Evolutionary conservation across 92 coral and sea anemone species (phyloP).

Genomic region (Porites evermanni): DNA sequence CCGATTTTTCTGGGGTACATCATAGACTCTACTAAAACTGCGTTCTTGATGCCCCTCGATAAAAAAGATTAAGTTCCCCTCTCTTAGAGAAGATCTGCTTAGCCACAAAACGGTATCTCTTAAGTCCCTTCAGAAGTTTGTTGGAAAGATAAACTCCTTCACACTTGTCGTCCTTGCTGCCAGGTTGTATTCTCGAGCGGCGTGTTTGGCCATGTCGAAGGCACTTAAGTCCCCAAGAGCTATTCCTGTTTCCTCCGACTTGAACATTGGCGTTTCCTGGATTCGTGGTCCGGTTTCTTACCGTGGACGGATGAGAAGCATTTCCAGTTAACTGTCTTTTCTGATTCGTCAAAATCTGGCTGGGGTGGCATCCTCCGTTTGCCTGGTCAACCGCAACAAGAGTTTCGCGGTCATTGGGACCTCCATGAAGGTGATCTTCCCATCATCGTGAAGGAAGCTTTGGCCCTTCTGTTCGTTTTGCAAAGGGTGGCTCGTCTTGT

Average conservation of each 20-base stretch:
- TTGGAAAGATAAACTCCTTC: conserved; percentile 31
- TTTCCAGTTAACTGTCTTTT: too few species aligned
- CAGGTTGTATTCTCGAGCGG: conserved; percentile 21
- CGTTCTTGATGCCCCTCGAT: too few species aligned
- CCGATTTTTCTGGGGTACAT: too few species aligned
- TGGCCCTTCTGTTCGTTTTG: too few species aligned
- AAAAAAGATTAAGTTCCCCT: neutral
- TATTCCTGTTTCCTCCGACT: too few species aligned
- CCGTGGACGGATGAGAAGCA: too few species aligned
- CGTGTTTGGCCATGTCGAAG: conserved; percentile 33
- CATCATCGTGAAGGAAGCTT: conserved; percentile 30
- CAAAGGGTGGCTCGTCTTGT: neutral
- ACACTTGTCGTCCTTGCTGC: conserved; percentile 48
- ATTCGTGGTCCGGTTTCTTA: too few species aligned
- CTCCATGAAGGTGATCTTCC: neutral
- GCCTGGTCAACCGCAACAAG: conserved; percentile 2
- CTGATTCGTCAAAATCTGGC: conserved; percentile 30
- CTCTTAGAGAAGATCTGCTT: conserved; percentile 15
- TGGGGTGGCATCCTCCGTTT: conserved; percentile 44
- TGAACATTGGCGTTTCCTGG: too few species aligned
- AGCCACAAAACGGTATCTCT: conserved; percentile 40
- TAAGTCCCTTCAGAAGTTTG: conserved; percentile 30
- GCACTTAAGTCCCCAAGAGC: too few species aligned
- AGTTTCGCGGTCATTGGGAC: conserved; percentile 24
- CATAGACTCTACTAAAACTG: too few species aligned